Conservation (phyloP, 2,113 vertebrate species). For the Paracanthobrama guichenoti region DNA sequence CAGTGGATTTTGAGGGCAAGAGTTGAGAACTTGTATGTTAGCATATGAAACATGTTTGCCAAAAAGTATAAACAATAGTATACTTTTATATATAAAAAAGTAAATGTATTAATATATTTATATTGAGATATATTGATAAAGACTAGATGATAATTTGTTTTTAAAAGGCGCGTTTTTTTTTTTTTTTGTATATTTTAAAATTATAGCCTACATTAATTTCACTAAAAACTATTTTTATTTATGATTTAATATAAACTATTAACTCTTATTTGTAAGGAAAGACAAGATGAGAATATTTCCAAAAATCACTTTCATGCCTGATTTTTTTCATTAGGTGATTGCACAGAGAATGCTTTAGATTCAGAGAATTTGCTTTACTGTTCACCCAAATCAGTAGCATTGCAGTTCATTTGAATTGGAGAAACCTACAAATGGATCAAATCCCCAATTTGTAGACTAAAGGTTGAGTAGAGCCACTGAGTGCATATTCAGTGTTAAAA, state of each 20-base stretch:
- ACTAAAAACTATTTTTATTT: too few relatives aligned
- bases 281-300: too few relatives aligned
- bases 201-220: too few relatives aligned
- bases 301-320: too few relatives aligned
- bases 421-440: background rate
- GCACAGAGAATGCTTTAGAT: background rate
- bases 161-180: background rate
- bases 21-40: too few relatives aligned
- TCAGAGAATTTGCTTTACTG: conserved; percentile 5
- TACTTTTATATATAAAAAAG: background rate
- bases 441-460: background rate
- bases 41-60: too few relatives aligned
- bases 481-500: background rate
- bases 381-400: background rate
- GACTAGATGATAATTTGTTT: background rate
- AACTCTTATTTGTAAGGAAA: too few relatives aligned
- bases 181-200: too few relatives aligned
- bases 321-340: background rate
- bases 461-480: background rate
- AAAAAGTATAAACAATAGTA: background rate
- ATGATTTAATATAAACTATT: too few relatives aligned
- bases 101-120: background rate
- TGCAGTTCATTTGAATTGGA: background rate
- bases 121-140: background rate
- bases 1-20: too few relatives aligned